Evolutionary conservation across 1,140 invertebrate species (phyloP), one percentile per base, ranked within the genome.

Genomic region (Galendromus occidentalis): DNA sequence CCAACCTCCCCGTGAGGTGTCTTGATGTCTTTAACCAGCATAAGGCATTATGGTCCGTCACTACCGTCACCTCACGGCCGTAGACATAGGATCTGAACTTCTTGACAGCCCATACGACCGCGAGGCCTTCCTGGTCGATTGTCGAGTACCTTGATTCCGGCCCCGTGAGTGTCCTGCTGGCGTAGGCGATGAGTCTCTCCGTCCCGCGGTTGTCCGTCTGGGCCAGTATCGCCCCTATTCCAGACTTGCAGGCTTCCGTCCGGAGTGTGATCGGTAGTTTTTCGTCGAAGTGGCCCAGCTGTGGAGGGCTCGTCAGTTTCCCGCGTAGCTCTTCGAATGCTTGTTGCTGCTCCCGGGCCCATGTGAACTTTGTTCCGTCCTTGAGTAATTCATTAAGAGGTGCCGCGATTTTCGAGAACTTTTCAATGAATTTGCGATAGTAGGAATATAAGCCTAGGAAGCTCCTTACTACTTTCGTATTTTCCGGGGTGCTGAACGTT

Each of bases 41-140:
- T n/a, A 22, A 2, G 14, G 66, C 12, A 64, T 25, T 7, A 39
- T 14, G 41, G 41, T 22, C 65, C 42, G 18, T 67, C 55, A 22
- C 64, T 25, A 0, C 66, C 42, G 14, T 67, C 64, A 0, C 25
- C 6, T 1, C 59, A 47, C 9, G 65, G 29, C 45, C 64, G 59
- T 65, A 71, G 2, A 79, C 45, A 69, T 77, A 81, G 7, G 71
- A 69, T 44, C 74, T 66, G 66, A 77, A 79, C 64, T 77, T 74
- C 65, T 76, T 69, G 39, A 76, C 70, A 1, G 73, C 72, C 71
- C 71, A 78, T 18, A 76, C 69, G 7, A 77, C 68, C 7, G 73
- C 76, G 33, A 76, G 66, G 25, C 70, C 71, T 69, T 79, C 76
- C 64, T 71, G 69, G n/a, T n/a, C n/a, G n/a, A n/a, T n/a, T n/a